Evolutionary conservation across 2,888 invertebrate genomes (phyloP).

Genomic region (Lysandra bellargus): DNA sequence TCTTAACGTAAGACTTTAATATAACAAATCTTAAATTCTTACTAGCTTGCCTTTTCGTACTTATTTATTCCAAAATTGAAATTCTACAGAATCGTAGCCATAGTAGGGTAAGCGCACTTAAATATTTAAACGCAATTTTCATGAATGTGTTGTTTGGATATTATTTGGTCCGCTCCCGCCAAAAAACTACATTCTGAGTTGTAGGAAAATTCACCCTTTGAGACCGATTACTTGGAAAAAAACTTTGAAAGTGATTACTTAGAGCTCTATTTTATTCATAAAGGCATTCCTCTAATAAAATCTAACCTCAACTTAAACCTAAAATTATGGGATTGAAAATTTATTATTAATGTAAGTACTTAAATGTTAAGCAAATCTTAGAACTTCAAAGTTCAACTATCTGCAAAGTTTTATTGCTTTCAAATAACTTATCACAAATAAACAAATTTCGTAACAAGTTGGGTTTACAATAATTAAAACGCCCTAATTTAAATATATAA

Average conservation of each 20-base stretch:
- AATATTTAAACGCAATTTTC: slow-evolving; percentile 17
- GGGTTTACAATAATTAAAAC: neutral
- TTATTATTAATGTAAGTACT: neutral
- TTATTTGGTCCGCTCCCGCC: neutral
- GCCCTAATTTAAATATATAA: neutral
- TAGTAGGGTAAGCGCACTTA: neutral
- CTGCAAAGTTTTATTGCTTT: neutral
- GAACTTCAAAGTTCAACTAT: neutral
- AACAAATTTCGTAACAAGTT: neutral
- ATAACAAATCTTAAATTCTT: too few species aligned
- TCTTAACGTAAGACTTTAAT: too few species aligned
- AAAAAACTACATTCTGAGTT: neutral
- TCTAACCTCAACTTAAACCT: neutral
- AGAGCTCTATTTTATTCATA: slow-evolving; percentile 6
- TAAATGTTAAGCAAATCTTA: neutral
- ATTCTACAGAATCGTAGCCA: neutral
- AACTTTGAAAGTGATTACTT: neutral
- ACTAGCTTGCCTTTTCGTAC: too few species aligned
- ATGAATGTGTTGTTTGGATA: neutral
- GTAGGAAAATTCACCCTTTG: neutral
- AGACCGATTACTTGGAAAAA: neutral
- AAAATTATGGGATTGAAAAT: neutral
- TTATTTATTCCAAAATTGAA: neutral
- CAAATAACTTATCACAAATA: neutral
- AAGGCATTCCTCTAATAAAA: neutral